Evolutionary conservation across 2,113 vertebrate species (phyloP), one percentile per base, ranked within the genome.

Genomic region (Sturnus vulgaris): DNA sequence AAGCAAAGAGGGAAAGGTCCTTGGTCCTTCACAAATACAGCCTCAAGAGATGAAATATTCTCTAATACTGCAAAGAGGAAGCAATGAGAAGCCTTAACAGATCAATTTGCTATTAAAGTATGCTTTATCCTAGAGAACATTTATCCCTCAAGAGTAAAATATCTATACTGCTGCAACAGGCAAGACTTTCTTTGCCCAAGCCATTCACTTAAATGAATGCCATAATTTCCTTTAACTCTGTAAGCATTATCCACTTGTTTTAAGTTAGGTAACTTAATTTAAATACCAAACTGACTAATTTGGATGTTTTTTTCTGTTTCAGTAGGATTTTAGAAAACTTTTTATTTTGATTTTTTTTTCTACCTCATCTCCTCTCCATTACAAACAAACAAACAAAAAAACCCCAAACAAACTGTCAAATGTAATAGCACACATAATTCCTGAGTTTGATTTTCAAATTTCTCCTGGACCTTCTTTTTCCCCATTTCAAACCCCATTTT

Each of bases 1-100:
- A 50, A 66, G 4, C 27, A 35, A 49, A 0, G 0, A 80, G 22
- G 25, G 5, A 57, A 57, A 81, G 8, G n/a, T 17, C 11, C 14
- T 50, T 5, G 0, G 30, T 86, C 25, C 28, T 23, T 30, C n/a
- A 56, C 13, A 65, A 72, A 44, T 12, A 21, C n/a, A 82, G 47
- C 46, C 42, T 63, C 44, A 40, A 55, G 79, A 63, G 66, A 33
- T 20, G 8, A 35, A 79, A 49, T 31, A 55, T 37, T 73, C 42
- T 40, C 3, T 4, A 70, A 40, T 9, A 11, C 13, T 66, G 17
- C 12, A 40, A 50, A 78, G 27, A 55, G 8, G 11, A 52, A 73
- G 12, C 6, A 47, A 55, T 5, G 4, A 73, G 23, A 82, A 82
- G 18, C 7, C 13, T 66, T 61, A 76, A 35, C 6, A 46, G 19